Evolutionary conservation across 1,140 invertebrate species (phyloP).

Genomic region (Laodelphax striatellus): DNA sequence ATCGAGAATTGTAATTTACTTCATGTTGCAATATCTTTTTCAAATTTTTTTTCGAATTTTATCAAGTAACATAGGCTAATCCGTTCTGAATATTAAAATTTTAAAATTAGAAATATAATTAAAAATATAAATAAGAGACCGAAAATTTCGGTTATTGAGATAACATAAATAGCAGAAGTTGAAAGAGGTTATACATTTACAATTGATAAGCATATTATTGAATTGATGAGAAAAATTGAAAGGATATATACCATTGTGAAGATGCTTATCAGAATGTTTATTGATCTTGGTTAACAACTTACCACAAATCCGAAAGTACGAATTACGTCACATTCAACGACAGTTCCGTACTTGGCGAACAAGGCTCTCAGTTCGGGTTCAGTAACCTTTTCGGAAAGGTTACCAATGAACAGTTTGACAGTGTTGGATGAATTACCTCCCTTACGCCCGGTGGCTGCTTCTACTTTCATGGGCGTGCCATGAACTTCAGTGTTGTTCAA

Average conservation of each 20-base stretch:
- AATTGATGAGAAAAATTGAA: neutral
- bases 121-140: no score
- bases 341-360: constrained; percentile 75
- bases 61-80: no score
- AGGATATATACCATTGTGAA: no score
- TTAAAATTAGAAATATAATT: no score
- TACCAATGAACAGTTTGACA: constrained; percentile 80
- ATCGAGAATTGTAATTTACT: no score
- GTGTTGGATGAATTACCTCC: constrained; percentile 68
- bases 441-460: constrained; percentile 74
- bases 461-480: constrained; percentile 79
- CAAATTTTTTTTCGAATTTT: no score
- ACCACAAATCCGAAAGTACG: constrained; percentile 79
- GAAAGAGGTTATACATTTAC: no score
- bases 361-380: constrained; percentile 72
- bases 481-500: constrained; percentile 77
- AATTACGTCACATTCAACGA: constrained; percentile 81
- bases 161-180: no score
- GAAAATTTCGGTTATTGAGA: no score
- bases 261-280: no score
- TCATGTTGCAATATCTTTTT: no score
- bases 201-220: neutral
- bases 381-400: constrained; percentile 76
- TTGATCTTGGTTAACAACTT: constrained; percentile 13
- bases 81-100: no score